Base-by-base conservation (phyloP, 2,888 invertebrate genomes). In the Lycophotia porphyrea region DNA sequence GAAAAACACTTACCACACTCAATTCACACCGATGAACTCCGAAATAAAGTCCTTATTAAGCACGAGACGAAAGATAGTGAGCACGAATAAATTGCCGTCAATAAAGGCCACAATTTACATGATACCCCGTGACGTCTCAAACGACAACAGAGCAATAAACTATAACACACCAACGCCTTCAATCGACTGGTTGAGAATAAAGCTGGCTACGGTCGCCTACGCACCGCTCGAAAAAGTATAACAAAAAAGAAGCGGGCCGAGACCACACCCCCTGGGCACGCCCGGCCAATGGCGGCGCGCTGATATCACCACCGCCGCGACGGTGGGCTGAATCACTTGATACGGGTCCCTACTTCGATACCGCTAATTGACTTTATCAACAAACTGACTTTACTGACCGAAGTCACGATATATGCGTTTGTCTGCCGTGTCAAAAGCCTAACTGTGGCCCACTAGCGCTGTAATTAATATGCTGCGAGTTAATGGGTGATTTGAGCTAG, bases 311-410 rank as follows among this genome's bases (percentile, higher is more conserved):
- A 92, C 91, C 87, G 92, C 90, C 88, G 88, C 91, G 94, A 93
- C 94, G 94, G 95, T 94, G 96, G 95, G 95, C 93, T 90, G 92
- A 93, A 94, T 94, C 94, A 93, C 92, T 93, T 95, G 94, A 95
- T 96, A 94, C 94, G 92, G 93, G 95, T 94, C 95, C 94, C 95
- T 93, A 93, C 95, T 96, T 94, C 95, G 96, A 96, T 95, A 95
- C 94, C 92, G 92, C 96, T 96, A 96, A 96, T 96, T 96, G 96
- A 96, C 96, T 96, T 96, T 96, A 96, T 96, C 96, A 96, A 96
- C 96, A 96, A 96, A 96, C 95, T 91, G 94, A 96, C 94, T 95
- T 96, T 96, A 96, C 95, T 94, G 96, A 95, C 93, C 91, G 90
- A 90, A 96, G 96, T 96, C 96, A 96, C 96, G 96, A 96, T 95